phyloP scores from a whole-genome alignment of 2,113 vertebrate genomes.

The Typhlomys cinereus region DNA sequence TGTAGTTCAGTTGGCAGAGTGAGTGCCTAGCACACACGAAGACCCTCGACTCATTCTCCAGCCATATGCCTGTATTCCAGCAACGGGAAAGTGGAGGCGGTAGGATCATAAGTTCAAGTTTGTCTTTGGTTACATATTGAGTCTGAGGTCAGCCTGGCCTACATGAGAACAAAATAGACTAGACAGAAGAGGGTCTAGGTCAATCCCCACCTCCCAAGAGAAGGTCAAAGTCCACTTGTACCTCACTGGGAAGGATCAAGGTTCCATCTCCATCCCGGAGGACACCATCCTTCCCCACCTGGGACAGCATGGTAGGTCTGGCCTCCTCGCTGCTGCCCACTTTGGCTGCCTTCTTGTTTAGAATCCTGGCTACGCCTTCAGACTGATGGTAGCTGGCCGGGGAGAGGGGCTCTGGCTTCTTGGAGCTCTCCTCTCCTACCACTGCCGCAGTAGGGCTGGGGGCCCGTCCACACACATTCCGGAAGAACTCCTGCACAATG shows the following conservation, averaged over 20 bases:
- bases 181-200: background rate
- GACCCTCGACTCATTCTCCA: background rate
- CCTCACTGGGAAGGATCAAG: slow-evolving; percentile 86
- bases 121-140: background rate
- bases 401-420: slow-evolving; percentile 83
- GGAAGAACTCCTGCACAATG: slow-evolving; percentile 95
- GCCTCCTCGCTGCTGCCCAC: slow-evolving; percentile 88
- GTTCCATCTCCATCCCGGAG: slow-evolving; percentile 82
- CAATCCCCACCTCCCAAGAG: background rate
- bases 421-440: slow-evolving; percentile 86
- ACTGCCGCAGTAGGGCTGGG: slow-evolving; percentile 80
- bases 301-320: slow-evolving; percentile 75
- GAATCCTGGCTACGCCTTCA: slow-evolving; percentile 89
- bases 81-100: background rate
- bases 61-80: background rate
- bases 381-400: slow-evolving; percentile 80
- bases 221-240: slow-evolving; percentile 67
- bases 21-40: background rate
- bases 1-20: background rate
- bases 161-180: background rate
- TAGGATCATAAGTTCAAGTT: background rate
- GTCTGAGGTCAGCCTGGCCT: background rate
- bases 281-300: slow-evolving; percentile 82
- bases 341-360: slow-evolving; percentile 94
- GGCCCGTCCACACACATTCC: slow-evolving; percentile 91